These are phyloP conservation scores for Miltochrista miniata DNA, from an alignment of 2,888 invertebrate species.

Conservation along the genomic window DNA sequence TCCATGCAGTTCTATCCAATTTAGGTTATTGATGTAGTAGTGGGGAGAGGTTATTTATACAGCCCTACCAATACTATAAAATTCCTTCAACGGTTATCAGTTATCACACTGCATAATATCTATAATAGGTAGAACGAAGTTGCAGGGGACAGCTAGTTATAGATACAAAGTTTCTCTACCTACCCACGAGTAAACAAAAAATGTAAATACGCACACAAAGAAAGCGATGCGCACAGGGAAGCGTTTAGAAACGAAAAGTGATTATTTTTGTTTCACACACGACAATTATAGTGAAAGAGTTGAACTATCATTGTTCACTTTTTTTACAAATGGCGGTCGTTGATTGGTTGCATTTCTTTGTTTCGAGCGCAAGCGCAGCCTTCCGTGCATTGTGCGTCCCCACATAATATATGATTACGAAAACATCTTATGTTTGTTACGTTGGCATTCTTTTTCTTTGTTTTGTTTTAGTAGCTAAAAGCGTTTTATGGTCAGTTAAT, in stretches of 20 bases:
- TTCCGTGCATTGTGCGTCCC: slow-evolving; percentile 68
- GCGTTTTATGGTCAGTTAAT: slow-evolving; percentile 35
- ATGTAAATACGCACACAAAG: slow-evolving; percentile 29
- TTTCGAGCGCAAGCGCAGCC: slow-evolving; percentile 39
- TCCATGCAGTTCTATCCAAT: no score
- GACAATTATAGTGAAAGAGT: slow-evolving; percentile 73
- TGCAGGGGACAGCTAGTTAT: no score
- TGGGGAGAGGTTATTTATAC: no score
- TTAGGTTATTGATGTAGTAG: no score
- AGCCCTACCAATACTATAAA: no score
- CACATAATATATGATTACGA: slow-evolving; percentile 42
- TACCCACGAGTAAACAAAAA: no score
- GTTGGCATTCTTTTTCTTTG: slow-evolving; percentile 29
- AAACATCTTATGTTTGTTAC: slow-evolving; percentile 35
- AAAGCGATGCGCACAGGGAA: slow-evolving; percentile 61
- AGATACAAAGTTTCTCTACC: no score
- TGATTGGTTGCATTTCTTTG: slow-evolving; percentile 44
- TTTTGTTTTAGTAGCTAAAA: slow-evolving; percentile 21
- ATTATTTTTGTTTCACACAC: slow-evolving; percentile 53
- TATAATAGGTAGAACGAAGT: no score
- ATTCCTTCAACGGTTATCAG: no score
- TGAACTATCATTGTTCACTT: slow-evolving; percentile 55
- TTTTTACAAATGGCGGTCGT: slow-evolving; percentile 54
- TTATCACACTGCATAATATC: no score
- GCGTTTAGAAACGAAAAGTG: slow-evolving; percentile 75